phyloP scores from a whole-genome alignment of 2,797 vertebrate genomes.

The Sebastes hubbsi region DNA sequence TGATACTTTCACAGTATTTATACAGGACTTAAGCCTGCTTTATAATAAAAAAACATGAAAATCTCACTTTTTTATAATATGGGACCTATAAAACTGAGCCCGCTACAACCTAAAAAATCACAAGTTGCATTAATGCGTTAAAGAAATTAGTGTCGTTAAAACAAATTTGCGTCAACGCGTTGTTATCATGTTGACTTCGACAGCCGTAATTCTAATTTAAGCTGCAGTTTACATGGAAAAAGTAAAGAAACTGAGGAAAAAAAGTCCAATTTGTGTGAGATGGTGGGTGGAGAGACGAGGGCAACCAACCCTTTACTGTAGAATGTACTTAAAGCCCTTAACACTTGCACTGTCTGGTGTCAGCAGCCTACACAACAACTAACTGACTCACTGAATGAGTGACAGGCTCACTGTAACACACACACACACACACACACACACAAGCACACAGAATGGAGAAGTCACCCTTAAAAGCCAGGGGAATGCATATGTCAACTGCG shows the following conservation, averaged over 20 bases:
- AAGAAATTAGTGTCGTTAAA: no score
- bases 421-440: background rate
- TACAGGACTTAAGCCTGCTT: no score
- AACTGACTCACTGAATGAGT: background rate
- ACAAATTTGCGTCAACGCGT: no score
- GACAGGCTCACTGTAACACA: background rate
- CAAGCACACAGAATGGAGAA: background rate
- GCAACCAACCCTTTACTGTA: background rate
- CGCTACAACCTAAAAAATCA: no score
- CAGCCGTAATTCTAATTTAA: background rate
- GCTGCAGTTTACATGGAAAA: background rate
- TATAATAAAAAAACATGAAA: no score
- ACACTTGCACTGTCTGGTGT: background rate
- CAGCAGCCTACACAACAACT: background rate
- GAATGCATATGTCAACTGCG: conserved; percentile 35
- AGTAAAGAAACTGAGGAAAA: background rate
- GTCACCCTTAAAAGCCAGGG: conserved; percentile 19
- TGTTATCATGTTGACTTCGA: no score
- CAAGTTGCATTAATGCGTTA: no score
- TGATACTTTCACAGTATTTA: no score
- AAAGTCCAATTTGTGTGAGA: background rate
- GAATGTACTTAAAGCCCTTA: background rate
- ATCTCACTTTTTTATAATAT: no score
- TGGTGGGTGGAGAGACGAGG: background rate
- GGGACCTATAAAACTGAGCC: no score